Conservation (phyloP, 1,140 invertebrate species). For the Teleogryllus occipitalis region DNA sequence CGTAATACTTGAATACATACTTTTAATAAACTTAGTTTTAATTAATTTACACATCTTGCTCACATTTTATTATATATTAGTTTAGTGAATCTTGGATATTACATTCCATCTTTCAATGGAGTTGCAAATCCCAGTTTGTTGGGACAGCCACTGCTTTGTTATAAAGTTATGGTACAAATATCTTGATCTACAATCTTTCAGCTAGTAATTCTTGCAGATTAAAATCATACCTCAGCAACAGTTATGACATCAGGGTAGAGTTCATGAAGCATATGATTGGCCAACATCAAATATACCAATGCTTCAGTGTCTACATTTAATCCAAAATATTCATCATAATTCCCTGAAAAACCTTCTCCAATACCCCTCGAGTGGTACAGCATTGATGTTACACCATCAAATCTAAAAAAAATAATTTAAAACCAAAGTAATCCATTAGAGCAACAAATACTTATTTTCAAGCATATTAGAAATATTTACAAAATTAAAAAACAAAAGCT, state of each 20-base stretch:
- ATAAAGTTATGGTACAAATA: too few species aligned
- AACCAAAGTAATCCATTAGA: background rate
- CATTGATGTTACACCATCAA: conserved; percentile 99
- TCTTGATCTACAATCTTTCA: too few species aligned
- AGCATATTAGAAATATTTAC: conserved; percentile 10
- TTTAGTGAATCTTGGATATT: too few species aligned
- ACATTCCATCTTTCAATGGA: too few species aligned
- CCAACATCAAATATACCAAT: conserved; percentile 87
- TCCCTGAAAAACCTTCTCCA: conserved; percentile 84
- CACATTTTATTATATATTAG: too few species aligned
- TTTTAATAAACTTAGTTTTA: too few species aligned
- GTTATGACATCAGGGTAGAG: conserved; percentile 78
- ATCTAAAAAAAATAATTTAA: conserved; percentile 42
- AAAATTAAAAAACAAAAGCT: background rate
- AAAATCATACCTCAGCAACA: conserved; percentile 74
- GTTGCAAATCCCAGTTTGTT: too few species aligned
- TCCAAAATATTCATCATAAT: conserved; percentile 97
- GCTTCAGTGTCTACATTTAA: conserved; percentile 95
- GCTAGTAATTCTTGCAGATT: too few species aligned
- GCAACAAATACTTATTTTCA: conserved; percentile 13
- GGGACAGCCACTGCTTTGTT: too few species aligned
- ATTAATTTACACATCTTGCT: too few species aligned
- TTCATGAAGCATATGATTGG: conserved; percentile 88
- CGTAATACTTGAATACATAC: too few species aligned
- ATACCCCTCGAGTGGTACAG: conserved; percentile 94